Conservation (phyloP, 2,797 vertebrate species). For the Coccyzus lansbergi region DNA sequence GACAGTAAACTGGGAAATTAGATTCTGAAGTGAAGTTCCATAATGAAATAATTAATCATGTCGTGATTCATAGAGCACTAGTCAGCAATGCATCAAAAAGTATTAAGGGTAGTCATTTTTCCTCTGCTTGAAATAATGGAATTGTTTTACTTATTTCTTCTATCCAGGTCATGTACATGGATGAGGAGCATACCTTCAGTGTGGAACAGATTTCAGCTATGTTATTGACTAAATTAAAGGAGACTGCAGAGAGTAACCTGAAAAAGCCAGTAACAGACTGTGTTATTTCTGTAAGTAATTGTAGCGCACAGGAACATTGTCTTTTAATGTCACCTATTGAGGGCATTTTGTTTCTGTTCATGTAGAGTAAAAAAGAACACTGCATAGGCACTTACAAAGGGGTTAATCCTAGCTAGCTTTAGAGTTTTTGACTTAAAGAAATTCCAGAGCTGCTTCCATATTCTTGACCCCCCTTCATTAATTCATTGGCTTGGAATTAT, state of each 20-base stretch:
- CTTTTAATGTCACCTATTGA: not conserved
- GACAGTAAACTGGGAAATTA: not conserved
- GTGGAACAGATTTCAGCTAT: constrained; percentile 84
- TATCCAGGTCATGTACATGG: constrained; percentile 83
- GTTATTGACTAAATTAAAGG: constrained; percentile 85
- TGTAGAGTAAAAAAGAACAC: not conserved
- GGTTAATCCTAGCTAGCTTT: constrained; percentile 49
- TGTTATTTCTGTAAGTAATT: constrained; percentile 85
- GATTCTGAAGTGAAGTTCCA: not conserved
- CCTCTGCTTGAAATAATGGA: not conserved
- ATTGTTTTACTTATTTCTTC: not conserved
- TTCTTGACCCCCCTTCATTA: not conserved
- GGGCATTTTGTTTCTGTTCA: constrained; percentile 32
- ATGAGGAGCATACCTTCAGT: constrained; percentile 80
- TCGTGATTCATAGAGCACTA: not conserved
- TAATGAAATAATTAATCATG: not conserved
- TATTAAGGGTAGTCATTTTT: not conserved
- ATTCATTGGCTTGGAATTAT: not conserved
- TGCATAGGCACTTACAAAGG: not conserved
- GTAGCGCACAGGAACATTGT: not conserved
- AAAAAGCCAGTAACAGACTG: constrained; percentile 85
- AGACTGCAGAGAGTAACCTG: constrained; percentile 82
- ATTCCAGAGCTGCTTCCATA: not conserved
- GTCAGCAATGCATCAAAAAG: not conserved
- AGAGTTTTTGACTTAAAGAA: constrained; percentile 17